These are phyloP conservation scores for Macrosoma leucophasiata DNA, from an alignment of 2,888 invertebrate genomes.

Conservation along the genomic window DNA sequence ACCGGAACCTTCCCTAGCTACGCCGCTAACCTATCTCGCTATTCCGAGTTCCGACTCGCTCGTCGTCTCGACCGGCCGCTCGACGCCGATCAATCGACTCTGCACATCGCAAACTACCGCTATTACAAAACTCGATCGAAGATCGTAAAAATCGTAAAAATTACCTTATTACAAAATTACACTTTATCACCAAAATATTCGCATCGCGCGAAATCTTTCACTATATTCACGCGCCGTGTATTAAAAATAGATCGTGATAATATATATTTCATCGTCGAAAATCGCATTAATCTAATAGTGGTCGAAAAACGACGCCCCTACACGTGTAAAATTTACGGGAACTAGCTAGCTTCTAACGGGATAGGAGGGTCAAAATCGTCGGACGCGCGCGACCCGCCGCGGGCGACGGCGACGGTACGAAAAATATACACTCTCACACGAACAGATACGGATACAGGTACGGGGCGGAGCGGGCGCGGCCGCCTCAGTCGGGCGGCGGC, in stretches of 20 bases:
- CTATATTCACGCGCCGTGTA: slow-evolving; percentile 46
- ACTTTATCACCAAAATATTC: slow-evolving; percentile 60
- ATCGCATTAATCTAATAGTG: slow-evolving; percentile 30
- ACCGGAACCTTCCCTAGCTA: slow-evolving; percentile 23
- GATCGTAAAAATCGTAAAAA: slow-evolving; percentile 60
- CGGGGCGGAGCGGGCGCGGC: slow-evolving; percentile 20
- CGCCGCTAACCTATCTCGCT: slow-evolving; percentile 28
- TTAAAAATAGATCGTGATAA: slow-evolving; percentile 55
- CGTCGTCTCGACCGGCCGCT: slow-evolving; percentile 32
- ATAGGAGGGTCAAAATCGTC: slow-evolving; percentile 19
- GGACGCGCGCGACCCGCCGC: slow-evolving; percentile 13
- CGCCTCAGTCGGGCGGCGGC: slow-evolving; percentile 16
- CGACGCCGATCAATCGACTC: slow-evolving; percentile 53
- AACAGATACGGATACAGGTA: slow-evolving; percentile 45
- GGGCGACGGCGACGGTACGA: no score
- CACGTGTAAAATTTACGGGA: slow-evolving; percentile 11
- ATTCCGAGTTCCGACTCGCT: slow-evolving; percentile 25
- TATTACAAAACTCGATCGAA: slow-evolving; percentile 70
- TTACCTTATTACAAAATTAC: slow-evolving; percentile 61
- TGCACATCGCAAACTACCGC: slow-evolving; percentile 53
- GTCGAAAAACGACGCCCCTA: slow-evolving; percentile 31
- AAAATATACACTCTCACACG: slow-evolving; percentile 45
- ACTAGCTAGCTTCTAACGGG: slow-evolving; percentile 43
- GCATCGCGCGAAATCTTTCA: slow-evolving; percentile 40
- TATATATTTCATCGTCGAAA: no score